Evolutionary conservation across 1,140 invertebrate species (phyloP).

Genomic region (Diorhabda carinulata): DNA sequence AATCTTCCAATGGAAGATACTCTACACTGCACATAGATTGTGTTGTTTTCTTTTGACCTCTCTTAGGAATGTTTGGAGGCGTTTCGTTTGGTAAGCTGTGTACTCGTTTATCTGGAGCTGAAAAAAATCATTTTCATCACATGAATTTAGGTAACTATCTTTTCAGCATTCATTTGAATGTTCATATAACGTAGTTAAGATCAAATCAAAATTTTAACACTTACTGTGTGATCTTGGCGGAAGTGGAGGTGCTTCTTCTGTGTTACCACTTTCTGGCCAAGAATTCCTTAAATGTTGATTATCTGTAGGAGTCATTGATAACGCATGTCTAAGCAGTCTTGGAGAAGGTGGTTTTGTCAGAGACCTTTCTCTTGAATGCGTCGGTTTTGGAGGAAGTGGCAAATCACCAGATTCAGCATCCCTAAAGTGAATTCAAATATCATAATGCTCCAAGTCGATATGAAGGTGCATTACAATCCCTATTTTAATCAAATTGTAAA

Average conservation of each 20-base stretch:
- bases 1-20: slow-evolving; percentile 32
- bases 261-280: slow-evolving; percentile 55
- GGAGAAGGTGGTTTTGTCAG: slow-evolving; percentile 59
- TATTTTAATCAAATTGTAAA: too few species aligned
- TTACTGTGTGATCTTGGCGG: slow-evolving; percentile 59
- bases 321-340: slow-evolving; percentile 53
- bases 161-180: not conserved
- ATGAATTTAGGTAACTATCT: not conserved
- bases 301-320: slow-evolving; percentile 50
- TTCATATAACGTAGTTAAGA: not conserved
- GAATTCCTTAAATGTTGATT: slow-evolving; percentile 53
- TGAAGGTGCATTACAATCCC: too few species aligned
- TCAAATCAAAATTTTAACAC: slow-evolving; percentile 27
- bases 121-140: not conserved
- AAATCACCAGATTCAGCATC: slow-evolving; percentile 44
- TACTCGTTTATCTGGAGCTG: slow-evolving; percentile 57
- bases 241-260: slow-evolving; percentile 56
- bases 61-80: slow-evolving; percentile 59
- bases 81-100: slow-evolving; percentile 44
- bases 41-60: slow-evolving; percentile 52
- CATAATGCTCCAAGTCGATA: too few species aligned
- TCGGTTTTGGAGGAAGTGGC: slow-evolving; percentile 53
- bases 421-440: slow-evolving; percentile 21
- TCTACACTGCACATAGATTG: slow-evolving; percentile 42
- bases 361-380: slow-evolving; percentile 52